Percentiles rank a stretch among this genome's conserved stretches.
phyloP scores from a whole-genome alignment of 2,113 vertebrate species.

The Grammomys surdaster region DNA sequence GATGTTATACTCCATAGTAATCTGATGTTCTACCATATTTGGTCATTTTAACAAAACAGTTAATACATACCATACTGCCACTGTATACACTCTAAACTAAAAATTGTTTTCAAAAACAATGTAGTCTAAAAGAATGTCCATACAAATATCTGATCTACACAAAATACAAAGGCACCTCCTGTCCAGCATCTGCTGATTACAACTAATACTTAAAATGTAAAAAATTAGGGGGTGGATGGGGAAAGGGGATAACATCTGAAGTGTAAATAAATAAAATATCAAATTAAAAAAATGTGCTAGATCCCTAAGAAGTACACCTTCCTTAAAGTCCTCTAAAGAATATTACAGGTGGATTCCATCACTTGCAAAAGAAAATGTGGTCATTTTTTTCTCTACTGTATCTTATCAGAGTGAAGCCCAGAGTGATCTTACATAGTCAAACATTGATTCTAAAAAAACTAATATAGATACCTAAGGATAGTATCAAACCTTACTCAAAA shows the following conservation, averaged over 20 bases:
- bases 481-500: constrained; percentile 25
- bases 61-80: neutral
- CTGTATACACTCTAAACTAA: neutral
- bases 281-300: neutral
- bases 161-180: neutral
- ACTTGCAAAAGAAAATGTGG: neutral
- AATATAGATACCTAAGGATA: neutral
- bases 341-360: neutral
- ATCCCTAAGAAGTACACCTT: neutral
- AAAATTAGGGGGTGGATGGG: neutral
- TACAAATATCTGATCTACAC: neutral
- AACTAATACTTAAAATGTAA: neutral
- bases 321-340: constrained; percentile 23
- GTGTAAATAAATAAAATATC: no score
- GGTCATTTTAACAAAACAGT: constrained; percentile 53
- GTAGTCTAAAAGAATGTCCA: neutral
- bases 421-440: neutral
- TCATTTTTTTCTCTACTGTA: neutral
- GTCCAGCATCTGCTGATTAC: neutral
- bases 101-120: neutral
- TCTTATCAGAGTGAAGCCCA: neutral
- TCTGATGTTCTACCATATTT: neutral
- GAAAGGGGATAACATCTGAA: no score
- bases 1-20: neutral
- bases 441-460: neutral